Base-by-base conservation (phyloP, 2,888 invertebrate genomes). In the Aquatica leii region DNA sequence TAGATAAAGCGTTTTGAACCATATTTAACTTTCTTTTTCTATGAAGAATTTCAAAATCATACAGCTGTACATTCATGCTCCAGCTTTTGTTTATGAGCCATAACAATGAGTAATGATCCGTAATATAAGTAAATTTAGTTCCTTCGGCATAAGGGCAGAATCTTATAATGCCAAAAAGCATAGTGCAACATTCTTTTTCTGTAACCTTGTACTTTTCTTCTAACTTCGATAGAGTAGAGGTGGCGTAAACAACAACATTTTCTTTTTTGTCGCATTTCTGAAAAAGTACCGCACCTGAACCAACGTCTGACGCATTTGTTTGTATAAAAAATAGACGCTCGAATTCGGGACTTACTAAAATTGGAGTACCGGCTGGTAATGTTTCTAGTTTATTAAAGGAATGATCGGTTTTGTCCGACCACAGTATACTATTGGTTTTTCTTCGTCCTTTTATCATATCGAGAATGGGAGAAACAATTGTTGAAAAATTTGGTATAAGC, bases 311-410 rank as follows among this genome's bases (percentile, higher is more conserved):
- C 6, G 74, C 73, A 62, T 73, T 73, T 31, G 64, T 65, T 48
- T 74, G 74, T 34, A 76, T 66, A 12, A 56, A 60, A 53, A 76
- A 75, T 1, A 40, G 53, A 51, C 62, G 37, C 1, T 56, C 56
- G 41, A 74, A 74, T 69, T 75, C 71, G 1, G 76, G 72, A 34
- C 59, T 62, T 1, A 56, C 21, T 14, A 73, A 59, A 12, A 74
- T 57, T 1, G 71, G 73, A 1, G 73, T 69, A 0, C 70, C 58
- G 14, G 72, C 56, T 9, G 76, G 43, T 12, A 59, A 59, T 54
- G 67, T 40, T 59, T 75, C 73, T 49, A 76, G 62, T 11, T 35
- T 49, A 0, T 55, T 0, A 56, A 75, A 74, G 18, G 71, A 63
- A 12, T 59, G 18, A 34, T 71, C 69, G 2, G 72, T 72, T 20